phyloP scores from a whole-genome alignment of 2,888 invertebrate species.

The Ormyrus rosae region DNA sequence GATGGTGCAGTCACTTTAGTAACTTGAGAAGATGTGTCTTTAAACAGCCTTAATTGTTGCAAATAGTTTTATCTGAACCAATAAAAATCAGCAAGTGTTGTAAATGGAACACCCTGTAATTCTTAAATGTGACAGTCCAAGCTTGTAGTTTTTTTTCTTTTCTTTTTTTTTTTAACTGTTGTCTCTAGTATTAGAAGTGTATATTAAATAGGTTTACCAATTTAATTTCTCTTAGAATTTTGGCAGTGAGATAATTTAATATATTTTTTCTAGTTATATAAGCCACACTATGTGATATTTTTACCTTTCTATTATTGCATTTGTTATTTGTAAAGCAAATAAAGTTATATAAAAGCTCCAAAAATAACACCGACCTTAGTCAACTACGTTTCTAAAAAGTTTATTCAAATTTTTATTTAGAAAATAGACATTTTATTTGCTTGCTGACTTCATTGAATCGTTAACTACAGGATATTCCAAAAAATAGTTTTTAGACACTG shows the following conservation, averaged over 20 bases:
- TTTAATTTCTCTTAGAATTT: background rate
- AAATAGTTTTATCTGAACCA: background rate
- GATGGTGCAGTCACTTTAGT: background rate
- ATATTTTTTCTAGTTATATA: background rate
- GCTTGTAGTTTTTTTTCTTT: background rate
- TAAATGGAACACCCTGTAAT: conserved; percentile 8
- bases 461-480: conserved; percentile 7
- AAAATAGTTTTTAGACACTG: background rate
- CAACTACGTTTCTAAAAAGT: background rate
- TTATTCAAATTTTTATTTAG: too few species aligned
- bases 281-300: background rate
- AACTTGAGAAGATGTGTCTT: conserved; percentile 4
- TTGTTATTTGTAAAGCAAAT: background rate
- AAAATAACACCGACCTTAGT: background rate
- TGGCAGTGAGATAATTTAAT: conserved; percentile 2
- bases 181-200: too few species aligned
- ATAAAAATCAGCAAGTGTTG: background rate
- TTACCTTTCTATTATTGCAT: background rate
- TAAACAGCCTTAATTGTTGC: conserved; percentile 1
- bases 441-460: background rate
- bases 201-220: background rate
- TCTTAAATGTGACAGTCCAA: background rate
- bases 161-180: background rate
- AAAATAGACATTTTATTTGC: too few species aligned
- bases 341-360: background rate